Evolutionary conservation across 92 coral and sea anemone genomes (phyloP), one percentile per base, ranked within the genome.

Genomic region (Desmophyllum pertusum): DNA sequence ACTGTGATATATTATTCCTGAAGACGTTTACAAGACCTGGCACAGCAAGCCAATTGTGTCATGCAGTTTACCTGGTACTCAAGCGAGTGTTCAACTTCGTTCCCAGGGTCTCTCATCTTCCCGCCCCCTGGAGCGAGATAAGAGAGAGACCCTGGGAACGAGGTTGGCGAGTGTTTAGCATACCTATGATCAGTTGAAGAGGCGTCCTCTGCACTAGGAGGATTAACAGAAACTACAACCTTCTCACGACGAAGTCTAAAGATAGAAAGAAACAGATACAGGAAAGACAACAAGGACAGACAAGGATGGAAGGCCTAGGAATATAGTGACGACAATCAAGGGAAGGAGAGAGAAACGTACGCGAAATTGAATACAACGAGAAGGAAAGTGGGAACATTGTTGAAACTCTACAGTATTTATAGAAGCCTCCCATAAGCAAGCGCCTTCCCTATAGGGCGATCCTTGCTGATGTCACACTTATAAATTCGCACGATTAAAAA

Each of bases 181-280:
- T 90, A 93, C 96, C 96, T 90, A 85, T 79, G 45, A 48, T 87
- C 88, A 69, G 88, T 85, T 43, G 96, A 84, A 70, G 95, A 79
- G 36, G 89, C 77, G 25, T 89, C 73, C 43, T 91, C 97, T 57
- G 86, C 39, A 27, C 79, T 66, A 39, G 84, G 82, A n/a, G 90
- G 93, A 65, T 89, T 83, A 14, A 90, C 92, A 85, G 89, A 89
- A 33, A 93, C 76, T 17, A 94, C 63, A 70, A 94, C 87, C 80
- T 84, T 89, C 82, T 79, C 70, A 87, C 86, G 90, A 66, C 81
- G 89, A 77, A 79, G 89, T 94, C 98, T 94, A 84, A 51, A 85
- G 91, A 71, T 61, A 76, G 76, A 77, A 66, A 87, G 50, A 83
- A 69, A 61, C 59, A 78, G 31, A 84, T 59, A 25, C 70, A 81